Evolutionary conservation across 2,797 vertebrate species (phyloP), one percentile per base, ranked within the genome.

Genomic region (Crenichthys baileyi): DNA sequence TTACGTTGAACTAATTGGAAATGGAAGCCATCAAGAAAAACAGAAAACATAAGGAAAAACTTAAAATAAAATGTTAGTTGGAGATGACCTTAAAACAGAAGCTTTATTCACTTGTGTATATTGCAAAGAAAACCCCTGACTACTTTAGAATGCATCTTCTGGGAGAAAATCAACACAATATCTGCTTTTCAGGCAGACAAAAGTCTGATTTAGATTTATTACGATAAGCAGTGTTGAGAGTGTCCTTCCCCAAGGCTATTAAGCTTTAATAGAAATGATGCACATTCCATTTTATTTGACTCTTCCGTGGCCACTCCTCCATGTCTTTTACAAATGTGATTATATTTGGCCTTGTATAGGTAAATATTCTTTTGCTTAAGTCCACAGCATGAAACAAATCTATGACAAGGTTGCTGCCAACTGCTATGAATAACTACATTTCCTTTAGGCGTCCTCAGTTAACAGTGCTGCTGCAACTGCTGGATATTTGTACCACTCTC

Each of bases 1-100:
- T 70, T 61, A 36, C 56, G 77, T 72, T 29, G 46, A 79, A 77
- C 0, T 22, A 82, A 78, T 31, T 53, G 24, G 22, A 65, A 78
- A 82, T 48, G 65, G 7, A 39, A 31, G n/a, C 12, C 0, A 41
- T 61, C 12, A 60, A 24, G 48, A 74, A 78, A 5, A 1, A 36
- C 6, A 73, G 5, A 13, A 76, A 16, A 51, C 5, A 41, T 26
- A 26, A 1, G 24, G 24, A 72, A 53, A 70, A n/a, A 0, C 31
- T 16, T 77, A 75, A 3, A 46, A 68, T 50, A 46, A 56, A 71
- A 31, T 41, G 53, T 36, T 16, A 16, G n/a, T 39, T n/a, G 20
- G 50, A 74, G 29, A 6, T 36, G 2, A 29, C 29, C 65, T 2
- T 22, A 26, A n/a, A 36, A 24, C 18, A 44, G 18, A 29, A 61